phyloP scores from a whole-genome alignment of 2,888 invertebrate genomes.

The Eledone cirrhosa region DNA sequence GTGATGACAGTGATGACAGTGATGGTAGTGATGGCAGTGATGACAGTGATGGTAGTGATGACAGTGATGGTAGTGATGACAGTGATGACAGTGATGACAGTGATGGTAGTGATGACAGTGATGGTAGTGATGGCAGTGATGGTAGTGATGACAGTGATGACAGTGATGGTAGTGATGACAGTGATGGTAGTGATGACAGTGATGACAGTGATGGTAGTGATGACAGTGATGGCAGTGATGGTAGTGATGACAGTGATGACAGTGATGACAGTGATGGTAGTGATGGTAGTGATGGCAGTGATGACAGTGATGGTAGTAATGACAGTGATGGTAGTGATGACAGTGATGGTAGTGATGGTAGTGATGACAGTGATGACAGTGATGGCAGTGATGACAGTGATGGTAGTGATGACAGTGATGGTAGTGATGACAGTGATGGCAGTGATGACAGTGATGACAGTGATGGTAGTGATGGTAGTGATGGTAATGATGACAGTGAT shows the following conservation, averaged over 20 bases:
- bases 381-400: not conserved
- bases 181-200: not conserved
- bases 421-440: not conserved
- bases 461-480: slow-evolving; percentile 6
- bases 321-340: slow-evolving; percentile 8
- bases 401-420: slow-evolving; percentile 14
- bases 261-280: slow-evolving; percentile 7
- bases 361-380: not conserved
- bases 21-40: slow-evolving; percentile 5
- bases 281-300: slow-evolving; percentile 14
- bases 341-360: slow-evolving; percentile 8
- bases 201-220: not conserved
- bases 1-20: not conserved
- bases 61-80: slow-evolving; percentile 6
- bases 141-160: not conserved
- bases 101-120: not conserved
- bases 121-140: slow-evolving; percentile 1
- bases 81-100: not conserved
- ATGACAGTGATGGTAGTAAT: slow-evolving; percentile 16
- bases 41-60: not conserved
- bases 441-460: not conserved
- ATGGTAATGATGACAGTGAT: not conserved
- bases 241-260: not conserved
- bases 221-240: not conserved
- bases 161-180: not conserved